Evolutionary conservation across 2,113 vertebrate species (phyloP), one percentile per base, ranked within the genome.

Genomic region (Nesoenas mayeri): DNA sequence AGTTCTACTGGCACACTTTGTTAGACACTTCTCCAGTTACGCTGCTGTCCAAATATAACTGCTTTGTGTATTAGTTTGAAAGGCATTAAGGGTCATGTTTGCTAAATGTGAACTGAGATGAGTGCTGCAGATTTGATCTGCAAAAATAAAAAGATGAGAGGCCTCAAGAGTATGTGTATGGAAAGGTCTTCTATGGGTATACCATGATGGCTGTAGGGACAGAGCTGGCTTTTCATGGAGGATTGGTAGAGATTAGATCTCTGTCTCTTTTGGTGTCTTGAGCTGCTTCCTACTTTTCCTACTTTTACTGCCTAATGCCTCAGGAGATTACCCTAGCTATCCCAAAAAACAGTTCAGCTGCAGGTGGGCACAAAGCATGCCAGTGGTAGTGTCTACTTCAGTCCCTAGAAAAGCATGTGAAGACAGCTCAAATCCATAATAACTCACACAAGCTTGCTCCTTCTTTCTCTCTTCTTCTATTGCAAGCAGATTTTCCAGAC

Each of bases 11-110:
- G 87, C 72, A 81, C 3, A 38, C 11, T 92, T 62, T 57, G n/a
- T 71, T 91, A 84, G 91, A 87, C 44, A 24, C 36, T 81, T 84
- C 21, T 94, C 16, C 74, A 75, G 84, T 82, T 91, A 50, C n/a
- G 48, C 58, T 94, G 48, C 73, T 72, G 61, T 86, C 65, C 91
- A 95, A 87, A 89, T 51, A 69, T 13, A 94, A 88, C 82, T 58
- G 67, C 72, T 81, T 66, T 86, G 48, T 89, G 20, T 78, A 89
- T 91, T 79, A 78, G 60, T 17, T 50, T 69, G 73, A 92, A 87
- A 79, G 73, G 25, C 40, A 78, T 44, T 62, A 90, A 74, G 57
- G 57, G 48, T 62, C 48, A 65, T 4, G 5, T 88, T 90, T 93
- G 80, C 65, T 53, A 22, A 29, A 66, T 9, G 8, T 71, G 51